A percentile compares a stretch with the other conserved stretches of the same genome.
Evolutionary conservation across 2,888 invertebrate species (phyloP).

Genomic region (Lacanobia wlatinum): DNA sequence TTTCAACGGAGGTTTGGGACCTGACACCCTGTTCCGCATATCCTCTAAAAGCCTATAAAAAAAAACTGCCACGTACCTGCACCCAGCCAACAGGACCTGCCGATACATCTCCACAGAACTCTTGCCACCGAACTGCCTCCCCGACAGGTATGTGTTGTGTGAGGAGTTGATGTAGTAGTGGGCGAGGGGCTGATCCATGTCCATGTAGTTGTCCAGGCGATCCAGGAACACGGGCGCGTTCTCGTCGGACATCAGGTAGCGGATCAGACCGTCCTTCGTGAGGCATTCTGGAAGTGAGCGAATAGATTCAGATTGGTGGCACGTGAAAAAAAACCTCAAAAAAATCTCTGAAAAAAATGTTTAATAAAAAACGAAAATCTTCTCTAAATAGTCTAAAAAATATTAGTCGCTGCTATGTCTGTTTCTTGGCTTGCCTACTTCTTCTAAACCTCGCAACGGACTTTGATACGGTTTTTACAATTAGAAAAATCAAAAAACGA

Average conservation of each 20-base stretch:
- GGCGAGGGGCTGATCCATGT: constrained; percentile 99
- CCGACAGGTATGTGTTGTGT: constrained; percentile 98
- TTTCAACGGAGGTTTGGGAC: no score
- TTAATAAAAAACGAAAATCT: no score
- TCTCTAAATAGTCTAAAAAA: no score
- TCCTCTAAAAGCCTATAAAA: no score
- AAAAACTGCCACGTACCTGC: constrained; percentile 92
- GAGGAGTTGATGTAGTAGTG: constrained; percentile 99
- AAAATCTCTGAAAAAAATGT: no score
- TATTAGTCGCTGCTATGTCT: no score
- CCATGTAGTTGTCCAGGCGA: constrained; percentile 98
- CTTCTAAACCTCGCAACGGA: no score
- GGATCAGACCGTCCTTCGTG: constrained; percentile 98
- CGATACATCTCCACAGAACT: constrained; percentile 99
- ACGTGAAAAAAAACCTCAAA: no score
- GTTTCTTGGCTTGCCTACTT: no score
- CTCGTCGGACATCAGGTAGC: constrained; percentile 99
- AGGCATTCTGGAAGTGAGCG: constrained; percentile 92
- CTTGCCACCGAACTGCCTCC: constrained; percentile 99
- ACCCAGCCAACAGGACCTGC: constrained; percentile 98
- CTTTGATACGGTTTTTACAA: no score
- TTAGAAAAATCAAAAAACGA: no score
- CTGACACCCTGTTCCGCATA: no score
- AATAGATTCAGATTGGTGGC: neutral
- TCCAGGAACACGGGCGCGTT: constrained; percentile 99